Evolutionary conservation across 2,113 vertebrate species (phyloP), one percentile per base, ranked within the genome.

Genomic region (Balaenoptera acutorostrata): DNA sequence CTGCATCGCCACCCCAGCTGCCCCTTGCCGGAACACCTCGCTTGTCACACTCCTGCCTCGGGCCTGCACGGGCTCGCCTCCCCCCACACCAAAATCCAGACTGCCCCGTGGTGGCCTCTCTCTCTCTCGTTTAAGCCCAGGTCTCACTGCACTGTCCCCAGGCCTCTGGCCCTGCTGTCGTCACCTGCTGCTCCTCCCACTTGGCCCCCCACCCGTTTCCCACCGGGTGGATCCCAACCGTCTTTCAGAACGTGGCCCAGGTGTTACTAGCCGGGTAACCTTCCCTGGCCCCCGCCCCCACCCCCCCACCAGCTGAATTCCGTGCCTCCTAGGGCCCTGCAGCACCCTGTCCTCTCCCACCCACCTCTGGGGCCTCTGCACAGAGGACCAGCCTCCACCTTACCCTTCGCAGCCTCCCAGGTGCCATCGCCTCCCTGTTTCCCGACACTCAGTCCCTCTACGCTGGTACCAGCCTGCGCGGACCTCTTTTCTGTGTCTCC

Each of bases 81-180:
- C 12, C 23, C 15, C 1, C 11, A 33, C 84, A 18, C 3, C 17
- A n/a, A 81, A 39, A 33, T 27, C 33, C 33, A 11, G 8, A 27
- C 49, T 21, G 9, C 44, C 57, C 14, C 0, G 7, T 31, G 61
- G 61, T 8, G 29, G 33, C 2, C 29, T 0, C 0, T 11, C 20
- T 4, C 8, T 78, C 61, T 31, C 80, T 2, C 14, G 13, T 33
- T 59, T 23, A 4, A 12, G 10, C 29, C 27, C 5, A 18, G 46
- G 2, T 31, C 61, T n/a, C 36, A 2, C 57, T 0, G 2, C 1
- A 0, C 49, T 17, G 6, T 12, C 21, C 21, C 80, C 63, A n/a
- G 66, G 49, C 61, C 61, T 80, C 63, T 49, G 66, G 49, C 61
- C 52, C 85, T 11, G 18, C 31, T 59, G 69, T 27, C 31, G n/a